phyloP scores from a whole-genome alignment of 92 coral and sea anemone species.

The Nematostella vectensis region DNA sequence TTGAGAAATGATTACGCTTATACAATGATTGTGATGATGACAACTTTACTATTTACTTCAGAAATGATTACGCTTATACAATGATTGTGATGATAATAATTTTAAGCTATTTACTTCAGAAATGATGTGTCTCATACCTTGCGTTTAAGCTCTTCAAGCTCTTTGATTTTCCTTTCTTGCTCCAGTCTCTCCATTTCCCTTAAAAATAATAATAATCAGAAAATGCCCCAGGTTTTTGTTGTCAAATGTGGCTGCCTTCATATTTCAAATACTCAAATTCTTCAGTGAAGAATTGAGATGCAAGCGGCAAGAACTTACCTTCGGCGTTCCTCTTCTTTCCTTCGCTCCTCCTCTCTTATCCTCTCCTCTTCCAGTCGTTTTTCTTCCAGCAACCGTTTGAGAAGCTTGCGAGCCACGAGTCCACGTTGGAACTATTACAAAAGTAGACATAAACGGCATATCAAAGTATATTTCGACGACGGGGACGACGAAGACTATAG shows the following conservation, averaged over 20 bases:
- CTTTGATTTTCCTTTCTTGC: conserved; percentile 75
- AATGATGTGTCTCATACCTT: too few relatives aligned
- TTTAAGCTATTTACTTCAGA: too few relatives aligned
- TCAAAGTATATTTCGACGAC: not conserved
- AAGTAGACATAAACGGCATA: not conserved
- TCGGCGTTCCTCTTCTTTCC: conserved; percentile 82
- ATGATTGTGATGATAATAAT: too few relatives aligned
- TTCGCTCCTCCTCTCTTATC: conserved; percentile 75
- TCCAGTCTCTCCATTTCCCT: conserved; percentile 98
- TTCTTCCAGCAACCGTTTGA: conserved; percentile 73
- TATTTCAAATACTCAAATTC: too few relatives aligned
- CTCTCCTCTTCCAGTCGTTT: conserved; percentile 87
- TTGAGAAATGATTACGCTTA: too few relatives aligned
- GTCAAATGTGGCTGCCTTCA: too few relatives aligned
- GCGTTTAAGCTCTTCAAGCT: conserved; percentile 77
- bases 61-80: too few relatives aligned
- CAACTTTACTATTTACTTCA: too few relatives aligned
- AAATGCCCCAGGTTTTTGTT: not conserved
- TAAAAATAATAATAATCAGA: not conserved
- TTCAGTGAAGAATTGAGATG: too few relatives aligned
- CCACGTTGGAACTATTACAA: conserved; percentile 74
- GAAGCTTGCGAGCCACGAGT: conserved; percentile 69
- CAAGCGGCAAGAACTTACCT: too few relatives aligned
- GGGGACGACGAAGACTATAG: too few relatives aligned
- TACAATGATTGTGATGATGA: too few relatives aligned